phyloP scores from a whole-genome alignment of 2,113 vertebrate genomes.

The Saccopteryx leptura region DNA sequence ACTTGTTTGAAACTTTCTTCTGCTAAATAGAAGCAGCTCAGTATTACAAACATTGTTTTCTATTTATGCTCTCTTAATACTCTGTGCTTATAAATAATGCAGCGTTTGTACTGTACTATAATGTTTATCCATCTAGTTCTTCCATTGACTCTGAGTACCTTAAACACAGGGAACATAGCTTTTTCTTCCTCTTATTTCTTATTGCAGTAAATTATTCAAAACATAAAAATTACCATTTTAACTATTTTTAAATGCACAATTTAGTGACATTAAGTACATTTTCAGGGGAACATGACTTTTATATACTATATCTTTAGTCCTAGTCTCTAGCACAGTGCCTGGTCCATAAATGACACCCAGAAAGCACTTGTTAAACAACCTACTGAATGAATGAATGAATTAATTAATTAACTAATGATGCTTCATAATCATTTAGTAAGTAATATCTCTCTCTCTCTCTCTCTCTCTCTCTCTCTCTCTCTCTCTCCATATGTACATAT shows the following conservation, averaged over 20 bases:
- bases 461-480: neutral
- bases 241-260: neutral
- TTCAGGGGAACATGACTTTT: neutral
- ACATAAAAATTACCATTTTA: neutral
- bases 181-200: conserved; percentile 12
- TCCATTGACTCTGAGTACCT: neutral
- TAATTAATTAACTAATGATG: neutral
- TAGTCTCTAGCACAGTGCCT: neutral
- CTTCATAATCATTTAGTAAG: neutral
- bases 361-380: conserved; percentile 18
- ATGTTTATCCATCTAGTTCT: neutral
- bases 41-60: neutral
- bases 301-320: neutral
- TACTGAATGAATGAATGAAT: neutral
- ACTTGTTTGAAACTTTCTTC: neutral
- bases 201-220: neutral
- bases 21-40: conserved; percentile 35
- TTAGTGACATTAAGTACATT: neutral
- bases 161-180: neutral
- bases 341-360: neutral
- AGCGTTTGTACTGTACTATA: neutral
- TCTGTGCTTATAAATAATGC: neutral
- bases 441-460: neutral
- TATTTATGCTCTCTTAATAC: neutral
- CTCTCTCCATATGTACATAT: neutral